Evolutionary conservation across 2,797 vertebrate species (phyloP), one percentile per base, ranked within the genome.

Genomic region (Sebastes itinus): DNA sequence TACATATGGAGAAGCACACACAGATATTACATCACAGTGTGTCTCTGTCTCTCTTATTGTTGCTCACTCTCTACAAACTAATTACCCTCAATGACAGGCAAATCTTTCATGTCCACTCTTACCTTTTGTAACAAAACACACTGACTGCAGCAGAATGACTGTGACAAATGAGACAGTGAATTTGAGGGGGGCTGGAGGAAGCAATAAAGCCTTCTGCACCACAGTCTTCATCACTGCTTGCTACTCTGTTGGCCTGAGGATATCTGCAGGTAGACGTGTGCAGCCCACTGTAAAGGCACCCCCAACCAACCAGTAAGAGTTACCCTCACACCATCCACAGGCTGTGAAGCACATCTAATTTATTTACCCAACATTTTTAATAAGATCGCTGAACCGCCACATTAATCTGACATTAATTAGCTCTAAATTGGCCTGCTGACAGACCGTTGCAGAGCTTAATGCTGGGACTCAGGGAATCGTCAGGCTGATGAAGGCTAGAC

Each of bases 361-460:
- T n/a, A 32, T 30, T 16, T 55, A 64, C n/a, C 23, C 67, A 23
- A 4, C 27, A 32, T n/a, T 23, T 58, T 62, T 63, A 65, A 46
- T 60, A 30, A 30, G 46, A 42, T 62, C 4, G 9, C 60, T 64
- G 27, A 38, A 30, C 23, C 6, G 49, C 8, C 49, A 58, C 13
- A 49, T 72, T 22, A 61, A 67, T 77, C 46, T 68, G 64, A 63
- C 18, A 28, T 27, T 63, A 70, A 75, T 75, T 74, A 75, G 52
- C 71, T 78, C 18, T 52, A 60, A 35, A 72, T 49, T 2, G 25
- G 16, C 52, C 27, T 55, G 22, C 54, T 23, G n/a, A 22, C 42
- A 46, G 16, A 18, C n/a, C 11, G 3, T 46, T 46, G 16, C 42
- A 46, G 14, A 46, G 5, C 25, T 11, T 46, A 46, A 46, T 46